Base-by-base conservation (phyloP, 2,888 invertebrate genomes). In the Chouioia cunea region DNA sequence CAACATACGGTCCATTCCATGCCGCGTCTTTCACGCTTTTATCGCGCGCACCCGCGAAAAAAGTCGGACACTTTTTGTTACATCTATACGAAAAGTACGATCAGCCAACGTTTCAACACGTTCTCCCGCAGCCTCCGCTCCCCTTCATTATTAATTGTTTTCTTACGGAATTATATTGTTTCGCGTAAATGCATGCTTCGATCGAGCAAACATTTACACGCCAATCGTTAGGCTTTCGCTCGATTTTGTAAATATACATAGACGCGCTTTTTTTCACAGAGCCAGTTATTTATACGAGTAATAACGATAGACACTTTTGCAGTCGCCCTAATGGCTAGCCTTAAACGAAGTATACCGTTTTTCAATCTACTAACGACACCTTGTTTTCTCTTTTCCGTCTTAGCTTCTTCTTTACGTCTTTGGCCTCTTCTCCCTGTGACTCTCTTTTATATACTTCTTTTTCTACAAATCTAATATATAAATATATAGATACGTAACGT, bases 301-400 rank as follows among this genome's bases (percentile, higher is more conserved):
- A 52, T 53, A 56, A 62, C 58, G 56, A 44, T 63, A 22, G 6
- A 46, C 20, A 66, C 27, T 46, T 18, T 57, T 63, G 20, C 58
- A 67, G 58, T 63, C 59, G 62, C 66, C 66, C 48, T 27, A 52
- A 18, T 56, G 64, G 65, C 63, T 66, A 64, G 60, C 68, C 64
- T 72, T 68, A 65, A 60, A 52, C 36, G 46, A 68, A 60, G 50
- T 72, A 72, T 72, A 68, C 56, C 68, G 60, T 64, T 12, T 65
- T 56, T 60, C 60, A 65, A 62, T 65, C 27, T 64, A 65, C 20
- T 36, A 36, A 36, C 36, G 36, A 36, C 36, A 10, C 36, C 36
- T 36, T 27, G 3, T 27, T 27, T 43, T 18, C 12, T 65, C 12
- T 64, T 59, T 64, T n/a, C n/a, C n/a, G 4, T 64, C 48, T 65